These are phyloP conservation scores for Euproctis similis DNA, from an alignment of 2,888 invertebrate genomes.

Conservation along the genomic window DNA sequence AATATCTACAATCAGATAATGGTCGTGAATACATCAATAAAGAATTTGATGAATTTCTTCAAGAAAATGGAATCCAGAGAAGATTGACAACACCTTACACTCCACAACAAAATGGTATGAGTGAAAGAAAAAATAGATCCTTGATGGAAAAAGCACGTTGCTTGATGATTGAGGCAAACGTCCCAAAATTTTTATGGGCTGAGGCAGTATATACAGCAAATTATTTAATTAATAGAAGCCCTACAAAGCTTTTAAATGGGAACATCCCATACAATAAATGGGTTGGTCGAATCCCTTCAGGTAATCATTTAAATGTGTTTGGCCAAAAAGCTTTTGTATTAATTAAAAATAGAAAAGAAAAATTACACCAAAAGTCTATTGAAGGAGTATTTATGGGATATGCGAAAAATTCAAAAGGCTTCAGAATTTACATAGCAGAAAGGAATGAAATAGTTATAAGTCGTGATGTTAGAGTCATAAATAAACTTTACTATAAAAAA, in stretches of 20 bases:
- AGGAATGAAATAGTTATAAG: no score
- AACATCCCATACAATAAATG: background rate
- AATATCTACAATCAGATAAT: background rate
- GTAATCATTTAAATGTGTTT: no score
- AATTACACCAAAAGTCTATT: no score
- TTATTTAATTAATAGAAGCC: background rate
- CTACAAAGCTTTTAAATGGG: background rate
- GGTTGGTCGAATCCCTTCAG: no score
- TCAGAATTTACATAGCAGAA: no score
- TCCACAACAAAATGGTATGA: background rate
- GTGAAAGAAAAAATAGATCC: background rate
- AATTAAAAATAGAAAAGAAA: no score
- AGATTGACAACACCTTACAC: background rate
- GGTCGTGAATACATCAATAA: background rate
- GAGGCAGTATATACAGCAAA: background rate
- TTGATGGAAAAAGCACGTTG: background rate
- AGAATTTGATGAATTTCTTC: background rate
- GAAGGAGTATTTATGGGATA: no score
- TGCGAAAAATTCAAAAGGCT: no score
- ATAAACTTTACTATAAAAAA: background rate
- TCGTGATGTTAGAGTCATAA: no score
- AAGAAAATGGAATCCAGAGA: background rate
- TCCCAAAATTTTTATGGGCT: background rate
- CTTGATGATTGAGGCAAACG: background rate
- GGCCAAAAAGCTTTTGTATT: no score